Conservation (phyloP, 1,140 invertebrate species). For the Cotesia glomerata region DNA sequence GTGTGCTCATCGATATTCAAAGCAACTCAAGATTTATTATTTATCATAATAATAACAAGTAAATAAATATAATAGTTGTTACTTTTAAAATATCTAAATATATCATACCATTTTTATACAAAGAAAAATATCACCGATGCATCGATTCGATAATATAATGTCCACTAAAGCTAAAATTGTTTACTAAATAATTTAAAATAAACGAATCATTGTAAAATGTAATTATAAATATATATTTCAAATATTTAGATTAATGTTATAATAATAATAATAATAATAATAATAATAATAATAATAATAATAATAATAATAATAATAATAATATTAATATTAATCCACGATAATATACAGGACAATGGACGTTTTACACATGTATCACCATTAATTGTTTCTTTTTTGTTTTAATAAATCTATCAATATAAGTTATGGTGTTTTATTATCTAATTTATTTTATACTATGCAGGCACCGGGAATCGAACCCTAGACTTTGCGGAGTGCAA, state of each 20-base stretch:
- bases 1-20: conserved; percentile 10
- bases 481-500: neutral
- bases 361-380: conserved; percentile 28
- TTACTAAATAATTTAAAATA: neutral
- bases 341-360: conserved; percentile 21
- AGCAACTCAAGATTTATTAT: neutral
- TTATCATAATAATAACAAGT: too few relatives aligned
- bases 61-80: too few relatives aligned
- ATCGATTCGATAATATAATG: too few relatives aligned
- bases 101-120: too few relatives aligned
- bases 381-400: too few relatives aligned
- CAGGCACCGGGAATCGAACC: too few relatives aligned
- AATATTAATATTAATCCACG: neutral
- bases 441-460: neutral
- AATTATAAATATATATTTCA: neutral
- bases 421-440: neutral
- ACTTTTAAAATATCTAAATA: too few relatives aligned
- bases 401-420: too few relatives aligned
- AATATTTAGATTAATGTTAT: neutral
- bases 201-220: neutral
- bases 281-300: neutral
- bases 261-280: neutral
- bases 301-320: neutral
- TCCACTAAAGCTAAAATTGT: too few relatives aligned
- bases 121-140: too few relatives aligned